Conservation (phyloP, 1,140 invertebrate genomes). For the Papilio xuthus region DNA sequence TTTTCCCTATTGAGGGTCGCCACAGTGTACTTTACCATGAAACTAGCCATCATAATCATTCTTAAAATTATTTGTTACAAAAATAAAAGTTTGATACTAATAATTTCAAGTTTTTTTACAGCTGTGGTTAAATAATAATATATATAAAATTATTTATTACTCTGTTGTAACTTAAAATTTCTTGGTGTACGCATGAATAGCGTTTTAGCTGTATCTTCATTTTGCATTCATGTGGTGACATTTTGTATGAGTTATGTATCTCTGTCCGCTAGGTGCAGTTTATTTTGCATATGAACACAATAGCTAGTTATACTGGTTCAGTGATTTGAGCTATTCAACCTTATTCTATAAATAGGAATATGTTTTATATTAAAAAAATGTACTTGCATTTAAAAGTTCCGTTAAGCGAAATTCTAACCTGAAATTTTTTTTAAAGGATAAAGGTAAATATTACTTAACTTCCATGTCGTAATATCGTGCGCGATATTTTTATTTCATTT, state of each 20-base stretch:
- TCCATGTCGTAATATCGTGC: too few relatives aligned
- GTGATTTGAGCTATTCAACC: conserved; percentile 31
- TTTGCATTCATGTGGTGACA: conserved; percentile 33
- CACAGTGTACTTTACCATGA: too few relatives aligned
- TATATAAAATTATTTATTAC: neutral
- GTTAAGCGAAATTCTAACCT: too few relatives aligned
- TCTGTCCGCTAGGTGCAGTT: conserved; percentile 31
- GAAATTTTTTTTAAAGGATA: too few relatives aligned
- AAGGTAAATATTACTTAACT: too few relatives aligned
- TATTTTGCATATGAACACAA: conserved; percentile 35
- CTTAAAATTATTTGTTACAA: neutral
- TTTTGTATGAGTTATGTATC: conserved; percentile 38
- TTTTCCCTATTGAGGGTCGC: too few relatives aligned
- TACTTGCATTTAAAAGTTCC: neutral
- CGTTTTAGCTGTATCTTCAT: conserved; percentile 23
- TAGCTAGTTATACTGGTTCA: conserved; percentile 33
- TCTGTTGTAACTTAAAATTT: conserved; percentile 4
- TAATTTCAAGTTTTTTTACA: neutral
- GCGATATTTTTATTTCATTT: too few relatives aligned
- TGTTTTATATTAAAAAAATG: neutral
- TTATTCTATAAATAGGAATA: neutral
- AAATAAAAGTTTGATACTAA: neutral
- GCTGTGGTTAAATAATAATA: neutral
- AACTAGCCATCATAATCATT: too few relatives aligned
- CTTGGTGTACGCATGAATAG: neutral